These are phyloP conservation scores for Drosophila cognata DNA, from an alignment of 2,888 invertebrate species.

Conservation along the genomic window DNA sequence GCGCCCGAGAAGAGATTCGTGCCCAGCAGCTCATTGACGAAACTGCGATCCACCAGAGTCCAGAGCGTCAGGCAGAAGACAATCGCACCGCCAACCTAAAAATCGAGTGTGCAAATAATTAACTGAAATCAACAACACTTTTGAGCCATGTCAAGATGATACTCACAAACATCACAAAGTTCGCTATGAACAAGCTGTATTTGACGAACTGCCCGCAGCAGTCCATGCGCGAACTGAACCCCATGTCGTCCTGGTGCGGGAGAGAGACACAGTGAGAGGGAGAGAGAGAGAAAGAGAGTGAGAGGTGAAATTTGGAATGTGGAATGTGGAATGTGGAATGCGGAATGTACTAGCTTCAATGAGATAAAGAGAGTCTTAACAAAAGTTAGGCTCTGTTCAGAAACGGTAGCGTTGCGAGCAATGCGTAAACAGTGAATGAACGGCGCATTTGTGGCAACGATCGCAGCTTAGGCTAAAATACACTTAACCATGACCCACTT, in stretches of 20 bases:
- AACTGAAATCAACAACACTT: not conserved
- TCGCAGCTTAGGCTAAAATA: slow-evolving; percentile 64
- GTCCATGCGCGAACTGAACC: slow-evolving; percentile 93
- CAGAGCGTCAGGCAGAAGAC: slow-evolving; percentile 93
- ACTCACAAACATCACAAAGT: slow-evolving; percentile 95
- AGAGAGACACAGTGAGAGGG: slow-evolving; percentile 1
- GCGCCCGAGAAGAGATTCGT: slow-evolving; percentile 95
- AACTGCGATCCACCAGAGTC: slow-evolving; percentile 93
- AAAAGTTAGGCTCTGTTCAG: slow-evolving; percentile 26
- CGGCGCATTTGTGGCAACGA: slow-evolving; percentile 54
- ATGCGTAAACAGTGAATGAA: slow-evolving; percentile 51
- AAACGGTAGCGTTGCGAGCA: slow-evolving; percentile 38
- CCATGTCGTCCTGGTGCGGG: slow-evolving; percentile 86
- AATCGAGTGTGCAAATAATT: not conserved
- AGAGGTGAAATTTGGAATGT: not conserved
- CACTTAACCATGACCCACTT: slow-evolving; percentile 77
- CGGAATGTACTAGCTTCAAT: not conserved
- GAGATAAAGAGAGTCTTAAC: slow-evolving; percentile 11
- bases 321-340: not conserved
- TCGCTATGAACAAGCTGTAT: slow-evolving; percentile 92
- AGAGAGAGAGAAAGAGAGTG: not conserved
- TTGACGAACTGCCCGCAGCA: slow-evolving; percentile 96
- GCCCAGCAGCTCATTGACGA: slow-evolving; percentile 93
- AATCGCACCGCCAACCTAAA: slow-evolving; percentile 91
- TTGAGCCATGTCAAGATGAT: not conserved